Percentiles rank a stretch among this genome's conserved stretches.
Conservation (phyloP, 2,888 invertebrate genomes). For the Philhelius pedissequus region DNA sequence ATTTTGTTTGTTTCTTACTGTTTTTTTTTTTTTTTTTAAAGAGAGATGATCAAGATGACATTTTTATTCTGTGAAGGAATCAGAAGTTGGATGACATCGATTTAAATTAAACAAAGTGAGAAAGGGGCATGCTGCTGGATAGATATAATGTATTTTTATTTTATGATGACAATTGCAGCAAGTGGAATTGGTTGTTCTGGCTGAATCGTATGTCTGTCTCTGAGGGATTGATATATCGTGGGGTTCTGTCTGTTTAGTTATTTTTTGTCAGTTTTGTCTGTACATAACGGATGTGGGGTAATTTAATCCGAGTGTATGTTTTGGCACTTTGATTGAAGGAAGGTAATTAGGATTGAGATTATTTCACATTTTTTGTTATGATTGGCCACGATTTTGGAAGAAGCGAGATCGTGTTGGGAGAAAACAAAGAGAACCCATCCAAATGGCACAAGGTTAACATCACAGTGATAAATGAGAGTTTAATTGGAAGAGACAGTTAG, state of each 20-base stretch:
- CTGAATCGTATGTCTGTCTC: not conserved
- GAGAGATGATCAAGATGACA: slow-evolving; percentile 60
- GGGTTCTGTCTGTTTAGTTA: slow-evolving; percentile 1
- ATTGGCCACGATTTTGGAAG: slow-evolving; percentile 25
- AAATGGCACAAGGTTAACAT: not conserved
- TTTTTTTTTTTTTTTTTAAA: not conserved
- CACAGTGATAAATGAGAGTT: not conserved
- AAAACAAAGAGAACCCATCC: not conserved
- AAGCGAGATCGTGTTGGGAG: not conserved
- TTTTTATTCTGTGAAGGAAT: slow-evolving; percentile 26
- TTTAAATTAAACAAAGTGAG: slow-evolving; percentile 1
- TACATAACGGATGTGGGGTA: slow-evolving; percentile 48
- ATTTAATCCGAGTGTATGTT: slow-evolving; percentile 63
- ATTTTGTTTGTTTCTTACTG: not conserved
- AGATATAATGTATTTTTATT: not conserved
- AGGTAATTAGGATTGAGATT: slow-evolving; percentile 55
- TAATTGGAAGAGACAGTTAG: not conserved
- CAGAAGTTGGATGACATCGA: slow-evolving; percentile 2
- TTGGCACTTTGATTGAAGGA: slow-evolving; percentile 67
- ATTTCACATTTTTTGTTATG: slow-evolving; percentile 32
- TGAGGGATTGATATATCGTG: slow-evolving; percentile 12
- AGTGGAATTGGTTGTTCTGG: slow-evolving; percentile 22
- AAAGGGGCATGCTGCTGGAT: slow-evolving; percentile 27
- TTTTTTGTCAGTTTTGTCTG: not conserved
- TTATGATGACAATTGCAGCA: slow-evolving; percentile 50